Base-by-base conservation (phyloP, 1,140 invertebrate genomes). In the Oryctes rhinoceros region DNA sequence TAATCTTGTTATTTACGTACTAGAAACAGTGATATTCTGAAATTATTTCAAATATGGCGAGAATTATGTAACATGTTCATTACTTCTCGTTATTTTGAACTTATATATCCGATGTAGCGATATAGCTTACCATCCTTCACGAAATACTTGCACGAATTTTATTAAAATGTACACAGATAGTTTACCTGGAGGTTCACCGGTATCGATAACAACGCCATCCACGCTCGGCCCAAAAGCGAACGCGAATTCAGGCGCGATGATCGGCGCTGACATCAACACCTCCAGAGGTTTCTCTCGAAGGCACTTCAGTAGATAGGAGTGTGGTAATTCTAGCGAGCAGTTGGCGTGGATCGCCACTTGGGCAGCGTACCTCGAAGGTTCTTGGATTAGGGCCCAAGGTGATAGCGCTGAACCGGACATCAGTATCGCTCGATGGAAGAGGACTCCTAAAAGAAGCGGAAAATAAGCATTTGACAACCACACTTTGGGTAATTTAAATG, bases 351-450 rank as follows among this genome's bases (percentile, higher is more conserved):
- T 92, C 9, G 96, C 95, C 80, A 98, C 93, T 87, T 96, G 92
- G 62, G 93, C 92, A 0, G 97, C 95, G 85, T 97, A 97, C 85
- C 93, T 92, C 78, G 94, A 92, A 0, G 97, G 96, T 83, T 97
- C 95, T 83, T 94, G 92, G 76, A 97, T 95, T 80, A 98, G 88
- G 0, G 97, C 97, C 96, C 96, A 98, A 0, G 96, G 96, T 82
- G 96, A 96, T 47, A 99, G 90, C 0, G 97, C 97, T 18, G 97
- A 97, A 0, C 98, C 98, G 30, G 96, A 97, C 95, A 98, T 97
- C 35, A 99, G 90, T 79, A 99, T 94, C 6, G 96, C 96, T 83
- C 97, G 93, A 87, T 98, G 96, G 88, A 99, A 99, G 49, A 99
- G 91, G 30, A 95, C 90, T 85, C 94, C 95, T 97, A 90, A 1